Base-by-base conservation (phyloP, 2,113 vertebrate genomes). In the Anser brachyrhynchus region DNA sequence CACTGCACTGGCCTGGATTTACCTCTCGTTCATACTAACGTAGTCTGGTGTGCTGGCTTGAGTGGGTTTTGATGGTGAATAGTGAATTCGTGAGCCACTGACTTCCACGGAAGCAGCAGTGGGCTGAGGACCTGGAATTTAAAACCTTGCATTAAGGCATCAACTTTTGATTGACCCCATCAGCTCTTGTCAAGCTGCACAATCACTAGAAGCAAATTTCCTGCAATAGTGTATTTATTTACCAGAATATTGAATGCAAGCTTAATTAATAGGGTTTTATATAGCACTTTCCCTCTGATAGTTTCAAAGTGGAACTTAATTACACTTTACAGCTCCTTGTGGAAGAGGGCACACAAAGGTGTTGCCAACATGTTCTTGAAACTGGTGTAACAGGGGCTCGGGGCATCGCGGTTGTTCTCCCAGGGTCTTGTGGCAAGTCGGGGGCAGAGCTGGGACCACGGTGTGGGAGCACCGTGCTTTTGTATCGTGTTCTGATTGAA, bases 241-340 rank as follows among this genome's bases (percentile, higher is more conserved):
- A 73, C 51, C 80, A 73, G 89, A 95, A 89, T 92, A 89, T 85
- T 93, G 89, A 94, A 94, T 64, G 17, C 31, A 89, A 86, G n/a
- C n/a, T 85, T 96, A 93, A 95, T 94, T 97, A 96, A 84, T 74
- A 83, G 22, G 31, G 21, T 2, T 76, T 93, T 94, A 83, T 76
- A 29, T 55, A 93, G 80, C 70, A 76, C 74, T 87, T 91, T 87
- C n/a, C 90, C 74, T 93, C 71, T 96, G 93, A 95, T 44, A 84
- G 70, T 94, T 94, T 92, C 92, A 28, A 89, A 95, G 84, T 94
- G 58, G 92, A 92, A 89, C 92, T 89, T 95, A 97, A 96, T 97
- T 96, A 94, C 86, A 80, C 66, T 91, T 85, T 37, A 10, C 13
- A 20, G 81, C 73, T 93, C 44, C 46, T 41, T 41, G 84, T 76